Conservation (phyloP, 1,140 invertebrate genomes). For the Apis florea region DNA sequence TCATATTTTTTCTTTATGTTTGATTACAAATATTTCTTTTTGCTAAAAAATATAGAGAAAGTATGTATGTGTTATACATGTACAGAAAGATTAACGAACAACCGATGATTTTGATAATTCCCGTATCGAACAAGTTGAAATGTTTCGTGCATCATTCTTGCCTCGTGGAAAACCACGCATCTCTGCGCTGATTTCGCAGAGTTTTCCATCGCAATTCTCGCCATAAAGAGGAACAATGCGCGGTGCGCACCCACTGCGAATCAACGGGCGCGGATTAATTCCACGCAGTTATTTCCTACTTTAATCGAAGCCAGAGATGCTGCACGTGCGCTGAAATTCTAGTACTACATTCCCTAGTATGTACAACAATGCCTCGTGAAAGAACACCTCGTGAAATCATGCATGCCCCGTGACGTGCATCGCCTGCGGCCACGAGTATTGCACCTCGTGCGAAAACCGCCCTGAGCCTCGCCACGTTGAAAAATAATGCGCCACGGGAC, state of each 20-base stretch:
- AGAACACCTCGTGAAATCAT: background rate
- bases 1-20: too few relatives aligned
- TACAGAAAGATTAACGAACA: too few relatives aligned
- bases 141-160: too few relatives aligned
- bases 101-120: too few relatives aligned
- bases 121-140: too few relatives aligned
- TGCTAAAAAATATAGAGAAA: too few relatives aligned
- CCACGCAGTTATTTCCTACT: background rate
- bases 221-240: background rate
- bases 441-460: background rate
- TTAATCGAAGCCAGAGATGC: background rate
- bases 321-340: background rate
- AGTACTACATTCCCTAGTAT: too few relatives aligned
- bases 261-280: background rate
- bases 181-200: background rate
- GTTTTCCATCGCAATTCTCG: background rate
- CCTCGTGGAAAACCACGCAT: background rate
- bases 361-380: background rate
- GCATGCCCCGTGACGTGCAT: background rate
- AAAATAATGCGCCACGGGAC: slow-evolving; percentile 2
- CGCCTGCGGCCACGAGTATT: background rate
- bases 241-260: background rate
- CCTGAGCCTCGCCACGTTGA: background rate
- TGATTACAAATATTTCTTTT: too few relatives aligned
- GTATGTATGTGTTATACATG: too few relatives aligned